Percentiles rank a stretch among this genome's conserved stretches.
These are phyloP conservation scores for Tokudaia muenninki DNA, from an alignment of 2,797 vertebrate genomes.

Conservation along the genomic window DNA sequence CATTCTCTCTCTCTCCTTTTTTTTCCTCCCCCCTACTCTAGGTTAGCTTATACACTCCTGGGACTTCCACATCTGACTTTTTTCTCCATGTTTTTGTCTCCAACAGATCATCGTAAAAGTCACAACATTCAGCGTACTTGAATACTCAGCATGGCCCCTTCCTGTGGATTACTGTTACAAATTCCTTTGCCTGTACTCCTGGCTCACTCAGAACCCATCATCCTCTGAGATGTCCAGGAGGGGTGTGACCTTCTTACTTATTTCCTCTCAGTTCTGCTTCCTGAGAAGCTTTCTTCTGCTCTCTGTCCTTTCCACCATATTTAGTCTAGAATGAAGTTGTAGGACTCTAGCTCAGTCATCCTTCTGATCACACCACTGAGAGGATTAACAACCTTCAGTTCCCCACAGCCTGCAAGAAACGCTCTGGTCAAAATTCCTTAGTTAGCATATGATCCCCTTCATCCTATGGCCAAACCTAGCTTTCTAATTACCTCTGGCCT, in stretches of 20 bases:
- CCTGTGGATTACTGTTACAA: neutral
- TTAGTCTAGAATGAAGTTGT: slow-evolving; percentile 1
- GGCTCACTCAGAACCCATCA: neutral
- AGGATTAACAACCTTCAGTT: slow-evolving; percentile 56
- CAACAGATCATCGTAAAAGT: neutral
- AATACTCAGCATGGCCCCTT: neutral
- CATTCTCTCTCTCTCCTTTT: neutral
- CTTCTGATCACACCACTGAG: neutral
- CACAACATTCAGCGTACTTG: neutral
- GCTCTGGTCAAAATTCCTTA: neutral
- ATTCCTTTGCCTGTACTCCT: neutral
- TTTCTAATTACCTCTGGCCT: slow-evolving; percentile 45
- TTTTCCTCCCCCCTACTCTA: neutral
- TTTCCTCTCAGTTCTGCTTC: neutral
- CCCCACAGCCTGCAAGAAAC: neutral
- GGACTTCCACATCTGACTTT: neutral
- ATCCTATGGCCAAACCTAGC: neutral
- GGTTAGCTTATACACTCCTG: neutral
- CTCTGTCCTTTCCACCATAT: neutral
- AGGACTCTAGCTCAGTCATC: neutral
- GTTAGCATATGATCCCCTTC: neutral
- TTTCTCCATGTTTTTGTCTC: neutral
- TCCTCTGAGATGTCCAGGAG: neutral
- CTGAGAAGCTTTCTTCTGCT: neutral
- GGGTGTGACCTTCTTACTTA: neutral